These are phyloP conservation scores for Parnassius glacialis DNA, from an alignment of 2,888 invertebrate species.

Conservation along the genomic window DNA sequence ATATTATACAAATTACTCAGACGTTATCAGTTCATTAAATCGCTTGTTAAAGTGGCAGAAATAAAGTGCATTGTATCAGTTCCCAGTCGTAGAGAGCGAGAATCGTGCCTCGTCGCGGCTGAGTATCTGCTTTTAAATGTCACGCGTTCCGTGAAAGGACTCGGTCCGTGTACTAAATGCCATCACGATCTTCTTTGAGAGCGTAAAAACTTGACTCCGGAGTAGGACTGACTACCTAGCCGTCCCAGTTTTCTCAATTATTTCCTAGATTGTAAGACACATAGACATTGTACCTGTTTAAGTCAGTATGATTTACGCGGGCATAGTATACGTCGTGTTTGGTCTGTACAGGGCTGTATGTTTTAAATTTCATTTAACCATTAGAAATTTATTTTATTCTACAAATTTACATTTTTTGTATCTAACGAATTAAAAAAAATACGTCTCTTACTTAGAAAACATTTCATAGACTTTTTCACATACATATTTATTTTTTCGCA, in stretches of 20 bases:
- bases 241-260: constrained; percentile 20
- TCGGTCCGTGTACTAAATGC: constrained; percentile 57
- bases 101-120: constrained; percentile 40
- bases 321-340: no score
- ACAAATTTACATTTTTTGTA: no score
- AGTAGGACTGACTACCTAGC: constrained; percentile 12
- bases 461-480: no score
- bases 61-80: constrained; percentile 24
- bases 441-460: no score
- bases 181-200: constrained; percentile 61
- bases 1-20: constrained; percentile 11
- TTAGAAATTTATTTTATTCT: no score
- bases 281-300: no score
- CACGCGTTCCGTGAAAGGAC: constrained; percentile 62
- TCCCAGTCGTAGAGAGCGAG: constrained; percentile 28
- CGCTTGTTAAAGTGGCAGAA: constrained; percentile 11
- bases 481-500: no score
- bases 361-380: no score
- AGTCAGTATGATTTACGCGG: no score
- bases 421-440: no score
- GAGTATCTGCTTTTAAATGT: constrained; percentile 56
- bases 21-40: constrained; percentile 11
- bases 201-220: constrained; percentile 44
- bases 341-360: no score
- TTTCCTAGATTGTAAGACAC: not conserved